phyloP scores from a whole-genome alignment of 2,888 invertebrate genomes.

The Eristalinus aeneus region DNA sequence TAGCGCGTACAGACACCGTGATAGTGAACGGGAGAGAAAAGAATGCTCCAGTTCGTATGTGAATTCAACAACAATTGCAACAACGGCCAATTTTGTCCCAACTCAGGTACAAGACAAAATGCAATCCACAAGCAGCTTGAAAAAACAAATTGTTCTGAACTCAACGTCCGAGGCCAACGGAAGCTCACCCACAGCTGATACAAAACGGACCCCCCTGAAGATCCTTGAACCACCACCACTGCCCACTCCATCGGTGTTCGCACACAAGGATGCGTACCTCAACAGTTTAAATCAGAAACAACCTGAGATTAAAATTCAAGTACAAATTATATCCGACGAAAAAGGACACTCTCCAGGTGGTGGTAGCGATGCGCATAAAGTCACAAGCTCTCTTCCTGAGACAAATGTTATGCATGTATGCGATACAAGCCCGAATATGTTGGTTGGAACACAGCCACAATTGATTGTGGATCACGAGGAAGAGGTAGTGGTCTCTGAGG shows the following conservation, averaged over 20 bases:
- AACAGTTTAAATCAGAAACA: conserved; percentile 79
- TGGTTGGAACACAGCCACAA: conserved; percentile 72
- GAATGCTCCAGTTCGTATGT: conserved; percentile 7
- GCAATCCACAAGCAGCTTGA: conserved; percentile 33
- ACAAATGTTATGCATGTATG: conserved; percentile 11
- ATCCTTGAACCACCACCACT: conserved; percentile 74
- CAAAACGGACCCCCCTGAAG: conserved; percentile 61
- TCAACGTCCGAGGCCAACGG: conserved; percentile 16
- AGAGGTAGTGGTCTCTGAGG: conserved; percentile 76
- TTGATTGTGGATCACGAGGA: conserved; percentile 78
- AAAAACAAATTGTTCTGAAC: conserved; percentile 26
- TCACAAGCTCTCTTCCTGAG: conserved; percentile 25
- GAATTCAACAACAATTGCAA: background rate
- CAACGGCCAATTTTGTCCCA: background rate
- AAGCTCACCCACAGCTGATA: conserved; percentile 22
- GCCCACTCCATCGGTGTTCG: conserved; percentile 76
- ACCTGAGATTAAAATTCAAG: conserved; percentile 79
- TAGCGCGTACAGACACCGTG: conserved; percentile 50
- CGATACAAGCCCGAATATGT: conserved; percentile 4
- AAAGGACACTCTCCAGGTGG: conserved; percentile 64
- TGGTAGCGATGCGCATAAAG: conserved; percentile 4
- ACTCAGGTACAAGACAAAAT: conserved; percentile 12
- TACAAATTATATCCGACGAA: conserved; percentile 79
- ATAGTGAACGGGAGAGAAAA: conserved; percentile 46
- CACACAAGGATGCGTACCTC: conserved; percentile 77